Base-by-base conservation (phyloP, 2,113 vertebrate species). In the Syngnathoides biaculeatus region DNA sequence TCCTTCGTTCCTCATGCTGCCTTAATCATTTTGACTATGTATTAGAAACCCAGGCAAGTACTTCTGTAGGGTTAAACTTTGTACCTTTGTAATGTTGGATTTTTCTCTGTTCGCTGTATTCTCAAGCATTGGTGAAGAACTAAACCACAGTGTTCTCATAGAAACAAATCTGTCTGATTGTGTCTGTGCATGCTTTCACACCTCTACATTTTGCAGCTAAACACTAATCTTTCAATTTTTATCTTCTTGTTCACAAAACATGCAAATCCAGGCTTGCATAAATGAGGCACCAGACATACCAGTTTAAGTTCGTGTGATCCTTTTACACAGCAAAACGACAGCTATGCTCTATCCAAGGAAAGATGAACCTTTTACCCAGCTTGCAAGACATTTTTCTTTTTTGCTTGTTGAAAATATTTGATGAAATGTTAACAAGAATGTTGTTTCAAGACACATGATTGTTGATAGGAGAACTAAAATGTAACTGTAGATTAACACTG, bases 191-290 rank as follows among this genome's bases (percentile, higher is more conserved):
- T 69, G 55, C 35, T 26, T 42, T 35, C 52, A 14, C 42, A 65
- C 38, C 60, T 35, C 64, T 48, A 24, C 72, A 74, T 5, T 56
- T 40, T 75, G 35, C 70, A 74, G 39, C 53, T 72, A 64, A 27
- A 58, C 55, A 64, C 68, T 60, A 55, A 58, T 35, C 56, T 58
- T 38, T 53, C 52, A 30, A 38, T 35, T 58, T 58, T 72, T 38
- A 69, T 76, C 65, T 56, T 11, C 22, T 60, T 59, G 9, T 42
- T 55, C 61, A 27, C 53, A 53, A 30, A 74, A 63, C 24, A 64
- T 72, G 66, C 63, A 69, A 69, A 71, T 70, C 11, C 13, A 35
- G 27, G 6, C 47, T 27, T 55, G 52, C 14, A 1, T 56, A 35
- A 67, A 3, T 43, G 55, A 55, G 45, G 8, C 15, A 27, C 10